Base-by-base conservation (phyloP, 2,797 vertebrate genomes). In the Danio choprae region DNA sequence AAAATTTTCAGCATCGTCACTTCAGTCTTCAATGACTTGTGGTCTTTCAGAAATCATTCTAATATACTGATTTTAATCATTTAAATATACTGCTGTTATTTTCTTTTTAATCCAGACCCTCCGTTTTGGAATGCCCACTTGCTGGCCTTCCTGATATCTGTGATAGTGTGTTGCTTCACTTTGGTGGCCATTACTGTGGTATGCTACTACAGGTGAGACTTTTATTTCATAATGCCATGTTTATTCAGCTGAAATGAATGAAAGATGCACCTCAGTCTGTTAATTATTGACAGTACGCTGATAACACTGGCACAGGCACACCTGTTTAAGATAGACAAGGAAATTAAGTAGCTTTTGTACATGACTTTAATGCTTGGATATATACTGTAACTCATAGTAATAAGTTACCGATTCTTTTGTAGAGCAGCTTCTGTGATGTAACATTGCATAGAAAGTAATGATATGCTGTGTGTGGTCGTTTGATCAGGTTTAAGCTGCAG, bases 171-270 rank as follows among this genome's bases (percentile, higher is more conserved):
- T 91, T 96, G 96, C 90, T 94, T 97, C 82, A 94, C 95, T 11
- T 94, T 98, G 87, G 90, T 98, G 89, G 94, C 95, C 77, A 90
- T 98, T 88, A 95, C 95, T 36, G 93, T 97, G 82, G 95, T 96
- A 87, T 97, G 96, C 84, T 99, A 97, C 90, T 99, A 97, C 95
- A 98, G 96, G 98, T 98, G 94, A 84, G 70, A 70, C 11, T 55
- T 63, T 20, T 36, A 58, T 73, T 65, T 20, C 40, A 22, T 79
- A 22, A 64, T 60, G 53, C 15, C 58, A 62, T 53, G 62, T 78
- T 59, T 58, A 43, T 22, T 12, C 29, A 20, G 40, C 18, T 53
- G 16, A 50, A 43, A 67, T 51, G 18, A 71, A 65, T 11, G 16
- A 62, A 77, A 70, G 58, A 70, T 63, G 38, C 59, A 64, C 40